Base-by-base conservation (phyloP, 2,113 vertebrate genomes). In the Brachypodius melanocephalos region DNA sequence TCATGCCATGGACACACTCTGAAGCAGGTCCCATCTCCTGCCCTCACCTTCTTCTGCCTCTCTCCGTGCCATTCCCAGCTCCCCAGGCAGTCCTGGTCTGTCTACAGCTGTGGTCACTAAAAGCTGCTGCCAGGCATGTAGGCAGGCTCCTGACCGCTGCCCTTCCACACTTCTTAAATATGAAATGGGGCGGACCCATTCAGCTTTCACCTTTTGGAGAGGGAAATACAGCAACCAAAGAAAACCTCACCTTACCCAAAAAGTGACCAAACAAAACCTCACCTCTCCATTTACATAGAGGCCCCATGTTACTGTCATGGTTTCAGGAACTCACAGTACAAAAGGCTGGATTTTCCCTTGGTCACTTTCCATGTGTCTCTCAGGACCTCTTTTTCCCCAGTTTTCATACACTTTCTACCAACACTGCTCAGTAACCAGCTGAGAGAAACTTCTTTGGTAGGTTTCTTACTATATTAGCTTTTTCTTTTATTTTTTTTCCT, bases 1-100 rank as follows among this genome's bases (percentile, higher is more conserved):
- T 38, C 1, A 0, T 67, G 34, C 17, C 29, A 5, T 14, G 7
- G 22, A 29, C 5, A 42, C 36, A 7, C 8, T 24, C 12, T 8
- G 14, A 14, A 49, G 29, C 6, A 54, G 4, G 5, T 67, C 20
- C 18, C 4, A 10, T 10, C 5, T 88, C 32, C 61, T 66, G 15
- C 25, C 62, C 17, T 82, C 32, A 16, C 13, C 31, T 58, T 17
- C 22, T 54, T 48, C 62, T 80, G 6, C 10, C 15, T 75, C 52
- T 66, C 22, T 20, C 14, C 25, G 3, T 34, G 34, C n/a, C 9
- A 8, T 68, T 42, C 32, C 34, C 26, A 65, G 8, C 4, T 14
- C 15, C 17, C 43, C 40, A 55, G 67, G 22, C 63, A 8, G 11
- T 55, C 14, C 12, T 34, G 2, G 3, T 48, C 19, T 58, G 2